phyloP scores from a whole-genome alignment of 2,113 vertebrate genomes.

The Clarias magur region DNA sequence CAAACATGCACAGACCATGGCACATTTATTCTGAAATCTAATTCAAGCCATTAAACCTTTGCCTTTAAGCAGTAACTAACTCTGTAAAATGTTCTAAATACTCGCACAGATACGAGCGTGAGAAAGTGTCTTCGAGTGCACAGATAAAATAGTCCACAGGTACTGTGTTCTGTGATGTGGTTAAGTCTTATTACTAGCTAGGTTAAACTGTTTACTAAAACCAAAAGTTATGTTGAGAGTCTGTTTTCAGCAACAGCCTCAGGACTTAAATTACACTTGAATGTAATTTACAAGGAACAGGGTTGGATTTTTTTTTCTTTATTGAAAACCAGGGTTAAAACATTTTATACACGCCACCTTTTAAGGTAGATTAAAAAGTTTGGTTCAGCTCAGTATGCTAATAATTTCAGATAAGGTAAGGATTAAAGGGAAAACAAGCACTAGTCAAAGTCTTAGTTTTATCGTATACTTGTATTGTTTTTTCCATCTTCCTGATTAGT shows the following conservation, averaged over 20 bases:
- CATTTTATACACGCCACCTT: neutral
- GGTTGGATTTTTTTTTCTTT: neutral
- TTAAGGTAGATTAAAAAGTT: neutral
- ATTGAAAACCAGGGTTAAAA: neutral
- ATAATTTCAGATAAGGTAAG: neutral
- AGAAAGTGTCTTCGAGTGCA: neutral
- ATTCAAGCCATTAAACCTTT: neutral
- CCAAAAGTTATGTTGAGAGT: neutral
- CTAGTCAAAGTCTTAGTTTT: neutral
- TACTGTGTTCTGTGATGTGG: neutral
- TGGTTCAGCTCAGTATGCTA: neutral
- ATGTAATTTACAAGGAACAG: neutral
- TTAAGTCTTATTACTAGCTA: neutral
- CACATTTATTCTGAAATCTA: neutral
- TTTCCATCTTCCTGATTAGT: neutral
- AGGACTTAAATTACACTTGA: neutral
- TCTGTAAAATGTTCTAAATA: neutral
- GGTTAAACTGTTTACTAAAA: neutral
- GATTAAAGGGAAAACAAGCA: neutral
- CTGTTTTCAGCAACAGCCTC: neutral
- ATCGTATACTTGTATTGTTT: neutral
- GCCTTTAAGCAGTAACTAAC: neutral
- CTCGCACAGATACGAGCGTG: neutral
- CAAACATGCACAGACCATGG: neutral
- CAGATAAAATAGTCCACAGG: neutral